phyloP scores from a whole-genome alignment of 2,888 invertebrate species.

The Eilema griseolum region DNA sequence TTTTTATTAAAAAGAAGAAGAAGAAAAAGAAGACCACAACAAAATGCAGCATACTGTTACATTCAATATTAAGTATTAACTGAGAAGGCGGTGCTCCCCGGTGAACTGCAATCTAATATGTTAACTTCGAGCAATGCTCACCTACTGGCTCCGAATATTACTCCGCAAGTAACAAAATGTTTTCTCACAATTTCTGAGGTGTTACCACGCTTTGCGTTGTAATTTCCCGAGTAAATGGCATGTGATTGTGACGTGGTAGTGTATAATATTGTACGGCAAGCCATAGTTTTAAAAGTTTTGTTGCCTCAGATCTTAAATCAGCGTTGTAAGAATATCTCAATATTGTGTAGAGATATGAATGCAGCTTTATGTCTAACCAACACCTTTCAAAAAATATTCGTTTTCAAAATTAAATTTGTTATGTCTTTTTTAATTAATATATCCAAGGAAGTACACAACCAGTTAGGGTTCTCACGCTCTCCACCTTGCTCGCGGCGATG shows the following conservation, averaged over 20 bases:
- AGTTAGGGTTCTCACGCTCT: too few species aligned
- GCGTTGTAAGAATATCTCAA: too few species aligned
- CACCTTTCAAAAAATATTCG: too few species aligned
- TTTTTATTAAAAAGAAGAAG: neutral
- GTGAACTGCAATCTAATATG: neutral
- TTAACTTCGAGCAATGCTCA: conserved; percentile 6
- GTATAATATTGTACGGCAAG: neutral
- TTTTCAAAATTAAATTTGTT: too few species aligned
- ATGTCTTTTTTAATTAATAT: too few species aligned
- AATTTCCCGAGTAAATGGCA: conserved; percentile 6
- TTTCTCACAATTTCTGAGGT: conserved; percentile 4
- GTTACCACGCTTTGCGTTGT: neutral
- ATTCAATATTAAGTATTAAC: neutral
- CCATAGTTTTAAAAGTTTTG: neutral
- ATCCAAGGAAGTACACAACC: too few species aligned
- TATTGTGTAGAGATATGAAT: too few species aligned
- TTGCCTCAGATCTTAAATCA: too few species aligned
- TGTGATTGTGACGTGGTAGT: neutral
- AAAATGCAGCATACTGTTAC: neutral
- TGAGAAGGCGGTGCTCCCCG: neutral
- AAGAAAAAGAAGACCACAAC: too few species aligned
- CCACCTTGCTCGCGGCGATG: too few species aligned
- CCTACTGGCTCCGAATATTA: neutral
- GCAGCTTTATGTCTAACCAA: too few species aligned
- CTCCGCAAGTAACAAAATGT: conserved; percentile 6